Percentiles rank a stretch among this genome's conserved stretches.
These are phyloP conservation scores for Drosophila engyochracea DNA, from an alignment of 2,888 invertebrate species.

Conservation along the genomic window DNA sequence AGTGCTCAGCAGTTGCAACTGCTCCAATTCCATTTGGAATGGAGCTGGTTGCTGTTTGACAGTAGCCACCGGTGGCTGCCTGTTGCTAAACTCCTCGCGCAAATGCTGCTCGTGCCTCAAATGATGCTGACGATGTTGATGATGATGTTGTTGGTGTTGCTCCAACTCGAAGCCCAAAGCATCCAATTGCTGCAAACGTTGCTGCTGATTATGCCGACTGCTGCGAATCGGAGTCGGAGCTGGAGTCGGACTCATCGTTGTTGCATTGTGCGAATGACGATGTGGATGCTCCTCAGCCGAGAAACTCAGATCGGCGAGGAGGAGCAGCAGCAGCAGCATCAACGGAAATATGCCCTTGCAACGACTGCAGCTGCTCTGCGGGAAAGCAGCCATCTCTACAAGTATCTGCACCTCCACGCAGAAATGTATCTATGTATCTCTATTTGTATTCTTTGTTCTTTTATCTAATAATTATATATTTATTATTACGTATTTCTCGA, in stretches of 20 bases:
- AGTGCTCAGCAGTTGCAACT: slow-evolving; percentile 31
- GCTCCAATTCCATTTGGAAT: slow-evolving; percentile 35
- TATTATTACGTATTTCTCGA: neutral
- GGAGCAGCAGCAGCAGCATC: slow-evolving; percentile 45
- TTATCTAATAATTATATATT: neutral
- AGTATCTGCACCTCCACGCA: neutral
- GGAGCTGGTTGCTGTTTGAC: slow-evolving; percentile 12
- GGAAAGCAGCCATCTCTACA: slow-evolving; percentile 19
- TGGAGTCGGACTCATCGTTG: slow-evolving; percentile 12
- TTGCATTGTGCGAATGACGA: slow-evolving; percentile 42
- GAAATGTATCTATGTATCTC: slow-evolving; percentile 5
- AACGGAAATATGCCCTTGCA: slow-evolving; percentile 24
- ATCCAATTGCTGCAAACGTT: slow-evolving; percentile 44
- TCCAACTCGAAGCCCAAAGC: slow-evolving; percentile 18
- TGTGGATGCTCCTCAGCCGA: slow-evolving; percentile 38
- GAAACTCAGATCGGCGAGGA: slow-evolving; percentile 39
- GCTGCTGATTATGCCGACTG: slow-evolving; percentile 29
- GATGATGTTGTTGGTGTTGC: slow-evolving; percentile 16
- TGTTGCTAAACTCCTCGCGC: slow-evolving; percentile 54
- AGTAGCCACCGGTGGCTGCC: slow-evolving; percentile 37
- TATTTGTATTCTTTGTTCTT: neutral
- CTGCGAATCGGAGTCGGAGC: neutral
- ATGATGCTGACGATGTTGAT: slow-evolving; percentile 67
- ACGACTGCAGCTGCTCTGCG: slow-evolving; percentile 12
- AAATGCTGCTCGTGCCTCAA: slow-evolving; percentile 73